Conservation (phyloP, 37 sponge, comb jelly and placozoan genomes). For the Ianthella basta region DNA sequence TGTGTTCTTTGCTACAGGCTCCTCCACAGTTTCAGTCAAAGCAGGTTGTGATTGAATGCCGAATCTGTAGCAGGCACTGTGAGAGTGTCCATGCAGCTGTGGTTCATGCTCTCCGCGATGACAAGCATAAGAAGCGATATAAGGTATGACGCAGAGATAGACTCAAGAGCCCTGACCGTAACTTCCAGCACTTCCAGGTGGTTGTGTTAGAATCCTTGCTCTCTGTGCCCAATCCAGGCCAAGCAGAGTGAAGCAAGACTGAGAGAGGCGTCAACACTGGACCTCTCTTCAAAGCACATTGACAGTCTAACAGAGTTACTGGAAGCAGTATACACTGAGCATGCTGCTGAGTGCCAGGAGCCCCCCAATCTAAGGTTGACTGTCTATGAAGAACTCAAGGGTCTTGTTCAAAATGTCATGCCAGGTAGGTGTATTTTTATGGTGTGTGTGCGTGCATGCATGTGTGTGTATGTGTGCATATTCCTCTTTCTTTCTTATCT, state of each 20-base stretch:
- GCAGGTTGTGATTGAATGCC: constrained; percentile 1
- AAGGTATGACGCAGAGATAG: no score
- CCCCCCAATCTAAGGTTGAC: neutral
- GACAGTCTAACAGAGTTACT: neutral
- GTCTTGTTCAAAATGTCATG: neutral
- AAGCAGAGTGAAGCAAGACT: neutral
- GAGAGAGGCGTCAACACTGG: neutral
- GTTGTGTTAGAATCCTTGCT: no score
- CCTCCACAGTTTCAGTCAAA: constrained; percentile 8
- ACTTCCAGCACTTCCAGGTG: no score
- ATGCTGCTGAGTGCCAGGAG: neutral
- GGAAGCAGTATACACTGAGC: neutral
- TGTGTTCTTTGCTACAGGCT: constrained; percentile 7
- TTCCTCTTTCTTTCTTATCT: neutral
- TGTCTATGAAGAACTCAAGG: constrained; percentile 43
- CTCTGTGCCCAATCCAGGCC: neutral
- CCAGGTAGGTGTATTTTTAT: constrained; percentile 4
- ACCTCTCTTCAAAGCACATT: constrained; percentile 13
- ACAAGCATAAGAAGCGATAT: constrained; percentile 21
- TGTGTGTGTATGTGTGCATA: constrained; percentile 13
- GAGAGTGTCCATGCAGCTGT: neutral
- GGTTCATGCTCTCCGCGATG: neutral
- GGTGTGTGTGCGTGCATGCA: constrained; percentile 2
- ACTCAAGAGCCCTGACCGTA: no score
- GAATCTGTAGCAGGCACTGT: constrained; percentile 14